A percentile compares a stretch with the other conserved stretches of the same genome.
Conservation (phyloP, 2,113 vertebrate species). For the Sporophila hypoxantha region DNA sequence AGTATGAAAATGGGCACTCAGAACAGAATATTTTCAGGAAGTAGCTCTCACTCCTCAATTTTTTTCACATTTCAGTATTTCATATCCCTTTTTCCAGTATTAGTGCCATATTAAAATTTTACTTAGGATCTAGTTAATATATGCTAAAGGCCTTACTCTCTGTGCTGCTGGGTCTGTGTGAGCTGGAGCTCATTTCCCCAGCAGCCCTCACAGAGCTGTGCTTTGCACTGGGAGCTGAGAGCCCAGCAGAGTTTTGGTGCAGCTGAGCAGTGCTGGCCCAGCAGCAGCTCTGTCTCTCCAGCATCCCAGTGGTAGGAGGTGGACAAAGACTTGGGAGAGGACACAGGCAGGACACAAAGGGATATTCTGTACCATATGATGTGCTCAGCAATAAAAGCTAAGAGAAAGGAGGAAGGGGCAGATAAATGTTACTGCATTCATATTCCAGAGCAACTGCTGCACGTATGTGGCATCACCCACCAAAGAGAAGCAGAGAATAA, state of each 20-base stretch:
- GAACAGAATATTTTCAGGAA: neutral
- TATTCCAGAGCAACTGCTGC: neutral
- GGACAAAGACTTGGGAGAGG: neutral
- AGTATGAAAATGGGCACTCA: neutral
- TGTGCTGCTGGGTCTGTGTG: neutral
- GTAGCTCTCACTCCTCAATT: neutral
- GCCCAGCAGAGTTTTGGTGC: neutral
- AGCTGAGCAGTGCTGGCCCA: neutral
- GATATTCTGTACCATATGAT: neutral
- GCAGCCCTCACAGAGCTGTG: neutral
- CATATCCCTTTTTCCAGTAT: neutral
- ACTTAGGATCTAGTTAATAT: neutral
- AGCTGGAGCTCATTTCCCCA: neutral
- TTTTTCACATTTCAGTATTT: constrained; percentile 27
- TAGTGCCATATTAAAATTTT: neutral
- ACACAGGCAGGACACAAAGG: neutral
- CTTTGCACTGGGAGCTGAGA: neutral
- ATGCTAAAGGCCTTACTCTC: neutral
- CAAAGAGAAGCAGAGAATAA: neutral
- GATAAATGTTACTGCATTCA: neutral
- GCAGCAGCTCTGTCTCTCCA: neutral
- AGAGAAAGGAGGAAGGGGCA: neutral
- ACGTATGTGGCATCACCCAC: rapidly evolving
- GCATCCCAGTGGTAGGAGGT: neutral
- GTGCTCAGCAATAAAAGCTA: neutral